A percentile compares a stretch with the other conserved stretches of the same genome.
These are phyloP conservation scores for Volucella zonaria DNA, from an alignment of 2,888 invertebrate species.

Conservation along the genomic window DNA sequence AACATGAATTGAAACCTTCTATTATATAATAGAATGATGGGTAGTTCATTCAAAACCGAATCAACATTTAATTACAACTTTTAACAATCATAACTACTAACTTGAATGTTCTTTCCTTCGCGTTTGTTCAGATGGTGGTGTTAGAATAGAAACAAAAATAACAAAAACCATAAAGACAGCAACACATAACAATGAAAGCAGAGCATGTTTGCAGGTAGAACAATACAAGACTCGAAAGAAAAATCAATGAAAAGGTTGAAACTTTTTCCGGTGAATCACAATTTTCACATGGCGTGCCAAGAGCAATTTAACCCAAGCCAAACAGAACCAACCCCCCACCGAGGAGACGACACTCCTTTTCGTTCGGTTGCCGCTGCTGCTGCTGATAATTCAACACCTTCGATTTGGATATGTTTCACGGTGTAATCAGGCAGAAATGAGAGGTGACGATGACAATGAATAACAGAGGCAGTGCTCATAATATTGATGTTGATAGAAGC, in stretches of 20 bases:
- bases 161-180: conserved; percentile 16
- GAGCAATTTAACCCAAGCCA: conserved; percentile 56
- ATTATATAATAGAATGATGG: no score
- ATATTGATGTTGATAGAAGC: conserved; percentile 1
- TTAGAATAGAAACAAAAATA: no score
- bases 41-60: no score
- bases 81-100: conserved; percentile 56
- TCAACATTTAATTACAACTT: conserved; percentile 59
- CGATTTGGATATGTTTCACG: conserved; percentile 56
- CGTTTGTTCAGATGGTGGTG: no score
- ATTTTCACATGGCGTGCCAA: conserved; percentile 68
- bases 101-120: conserved; percentile 39
- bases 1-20: no score
- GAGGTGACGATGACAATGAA: conserved; percentile 21
- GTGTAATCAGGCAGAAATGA: conserved; percentile 35
- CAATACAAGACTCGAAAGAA: conserved; percentile 23
- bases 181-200: background rate
- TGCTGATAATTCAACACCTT: conserved; percentile 49
- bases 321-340: conserved; percentile 46
- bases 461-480: conserved; percentile 24
- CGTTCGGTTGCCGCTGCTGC: conserved; percentile 28
- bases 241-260: conserved; percentile 73
- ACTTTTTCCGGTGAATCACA: conserved; percentile 72
- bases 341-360: conserved; percentile 55
- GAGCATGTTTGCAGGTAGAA: background rate